Conservation (phyloP, 1,140 invertebrate genomes). For the Zaprionus africanus region DNA sequence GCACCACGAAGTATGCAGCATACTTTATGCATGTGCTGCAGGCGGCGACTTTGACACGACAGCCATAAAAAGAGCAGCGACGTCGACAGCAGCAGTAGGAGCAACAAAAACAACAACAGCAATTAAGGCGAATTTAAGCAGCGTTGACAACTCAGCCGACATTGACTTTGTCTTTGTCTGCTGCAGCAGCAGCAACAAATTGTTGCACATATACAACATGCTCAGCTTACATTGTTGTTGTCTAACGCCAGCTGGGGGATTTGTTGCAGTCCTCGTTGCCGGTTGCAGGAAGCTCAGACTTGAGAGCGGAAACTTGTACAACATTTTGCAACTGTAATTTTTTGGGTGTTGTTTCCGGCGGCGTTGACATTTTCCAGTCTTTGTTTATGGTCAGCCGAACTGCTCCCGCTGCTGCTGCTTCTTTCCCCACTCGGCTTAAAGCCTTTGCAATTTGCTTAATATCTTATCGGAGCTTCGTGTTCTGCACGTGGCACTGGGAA, state of each 20-base stretch:
- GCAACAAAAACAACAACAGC: conserved; percentile 31
- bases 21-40: conserved; percentile 78
- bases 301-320: conserved; percentile 74
- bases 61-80: conserved; percentile 65
- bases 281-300: conserved; percentile 64
- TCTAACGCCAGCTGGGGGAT: conserved; percentile 66
- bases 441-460: conserved; percentile 69
- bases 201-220: conserved; percentile 67
- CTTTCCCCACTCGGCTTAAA: conserved; percentile 36
- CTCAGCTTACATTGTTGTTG: conserved; percentile 52
- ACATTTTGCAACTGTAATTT: conserved; percentile 82
- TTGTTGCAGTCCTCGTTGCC: conserved; percentile 52
- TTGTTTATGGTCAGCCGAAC: conserved; percentile 59
- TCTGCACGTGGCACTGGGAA: conserved; percentile 49
- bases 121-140: conserved; percentile 80
- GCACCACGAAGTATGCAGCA: conserved; percentile 63
- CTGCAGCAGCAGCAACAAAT: conserved; percentile 60
- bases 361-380: conserved; percentile 69
- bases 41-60: conserved; percentile 57
- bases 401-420: conserved; percentile 7
- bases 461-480: conserved; percentile 48
- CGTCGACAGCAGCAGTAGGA: conserved; percentile 14
- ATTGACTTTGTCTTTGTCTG: conserved; percentile 73
- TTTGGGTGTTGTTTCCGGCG: conserved; percentile 81
- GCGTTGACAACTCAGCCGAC: conserved; percentile 78